Evolutionary conservation across 1,140 invertebrate genomes (phyloP).

Genomic region (Trichonephila clavipes): DNA sequence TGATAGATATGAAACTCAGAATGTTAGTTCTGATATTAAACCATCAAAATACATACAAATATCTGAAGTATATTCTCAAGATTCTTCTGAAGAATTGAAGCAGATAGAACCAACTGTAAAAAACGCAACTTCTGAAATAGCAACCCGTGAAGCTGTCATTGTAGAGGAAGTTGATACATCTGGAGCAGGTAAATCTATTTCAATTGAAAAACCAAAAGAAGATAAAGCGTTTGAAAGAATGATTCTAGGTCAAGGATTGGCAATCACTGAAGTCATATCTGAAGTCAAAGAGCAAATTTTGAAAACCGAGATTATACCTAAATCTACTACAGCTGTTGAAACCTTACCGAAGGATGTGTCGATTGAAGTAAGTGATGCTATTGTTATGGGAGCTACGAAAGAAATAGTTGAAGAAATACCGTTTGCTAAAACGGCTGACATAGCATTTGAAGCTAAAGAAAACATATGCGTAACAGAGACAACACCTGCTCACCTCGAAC

Average conservation of each 20-base stretch:
- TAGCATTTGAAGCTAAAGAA: constrained; percentile 45
- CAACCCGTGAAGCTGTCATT: constrained; percentile 48
- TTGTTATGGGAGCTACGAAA: constrained; percentile 64
- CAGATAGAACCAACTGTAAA: neutral
- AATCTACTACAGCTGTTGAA: constrained; percentile 35
- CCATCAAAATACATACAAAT: constrained; percentile 24
- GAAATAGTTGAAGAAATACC: constrained; percentile 32
- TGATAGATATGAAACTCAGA: constrained; percentile 2
- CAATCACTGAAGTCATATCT: constrained; percentile 47
- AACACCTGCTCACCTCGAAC: constrained; percentile 83
- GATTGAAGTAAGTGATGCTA: constrained; percentile 54
- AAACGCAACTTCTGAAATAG: constrained; percentile 43
- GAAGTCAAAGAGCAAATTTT: constrained; percentile 55
- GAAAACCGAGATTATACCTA: constrained; percentile 23
- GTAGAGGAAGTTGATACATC: constrained; percentile 40
- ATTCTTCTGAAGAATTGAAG: constrained; percentile 32
- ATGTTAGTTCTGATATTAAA: constrained; percentile 31
- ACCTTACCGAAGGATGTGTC: constrained; percentile 22
- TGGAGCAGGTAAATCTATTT: constrained; percentile 46
- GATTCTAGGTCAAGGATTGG: constrained; percentile 57
- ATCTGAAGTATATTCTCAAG: constrained; percentile 55
- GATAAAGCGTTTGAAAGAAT: constrained; percentile 47
- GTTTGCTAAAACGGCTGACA: neutral
- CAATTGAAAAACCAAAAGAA: neutral
- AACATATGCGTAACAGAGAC: constrained; percentile 54